Evolutionary conservation across 2,888 invertebrate species (phyloP), one percentile per base, ranked within the genome.

Genomic region (Antheraea assamensis): DNA sequence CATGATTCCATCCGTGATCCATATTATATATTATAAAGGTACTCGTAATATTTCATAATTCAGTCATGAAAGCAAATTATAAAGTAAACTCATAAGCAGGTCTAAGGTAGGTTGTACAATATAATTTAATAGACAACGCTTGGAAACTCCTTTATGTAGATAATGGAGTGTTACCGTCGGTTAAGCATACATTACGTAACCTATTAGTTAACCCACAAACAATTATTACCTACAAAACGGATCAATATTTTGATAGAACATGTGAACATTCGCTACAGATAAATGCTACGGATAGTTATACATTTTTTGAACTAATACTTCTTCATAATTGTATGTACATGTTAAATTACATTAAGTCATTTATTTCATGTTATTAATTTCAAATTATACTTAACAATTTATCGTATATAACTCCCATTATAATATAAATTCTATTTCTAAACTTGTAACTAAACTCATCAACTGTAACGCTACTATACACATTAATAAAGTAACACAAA

Each of bases 121-220:
- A 24, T 24, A 24, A 58, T 58, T 24, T 58, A 58, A 58, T 58
- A 58, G 24, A 58, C 58, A 58, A 24, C 58, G 58, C 13, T 24
- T 24, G 7, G 58, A 24, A 58, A 55, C n/a, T 58, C 24, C 58
- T 58, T 58, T 58, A 58, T 58, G 31, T 66, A 75, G 76, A 71
- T 72, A 77, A 76, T 73, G 66, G 74, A 78, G 74, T 73, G 64
- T 55, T 7, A 55, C n/a, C 52, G 30, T 30, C 27, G 27, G 64
- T 13, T 64, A 64, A 64, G 30, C 30, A 64, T 27, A 19, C 30
- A 8, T 66, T 66, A 66, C 66, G 19, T 66, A 17, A 66, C 31
- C 31, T 30, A 30, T 31, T 30, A 19, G 17, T 66, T 30, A 8
- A 61, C 27, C 61, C 10, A 61, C 27, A 27, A 61, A 61, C 61